phyloP scores from a whole-genome alignment of 2,888 invertebrate genomes.

The Gandaritis pyraliata region DNA sequence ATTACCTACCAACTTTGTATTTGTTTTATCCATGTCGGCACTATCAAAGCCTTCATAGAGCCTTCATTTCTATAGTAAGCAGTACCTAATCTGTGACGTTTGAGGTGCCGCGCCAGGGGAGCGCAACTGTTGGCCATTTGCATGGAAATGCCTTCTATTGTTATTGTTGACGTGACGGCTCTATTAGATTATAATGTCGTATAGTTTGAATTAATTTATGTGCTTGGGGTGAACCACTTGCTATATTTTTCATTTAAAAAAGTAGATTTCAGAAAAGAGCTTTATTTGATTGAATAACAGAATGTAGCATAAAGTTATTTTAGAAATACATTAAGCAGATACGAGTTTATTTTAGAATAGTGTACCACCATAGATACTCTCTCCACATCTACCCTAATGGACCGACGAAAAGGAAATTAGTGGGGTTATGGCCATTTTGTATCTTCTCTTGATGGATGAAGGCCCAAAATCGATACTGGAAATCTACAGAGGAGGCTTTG shows the following conservation, averaged over 20 bases:
- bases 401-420: too few relatives aligned
- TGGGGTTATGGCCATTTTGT: too few relatives aligned
- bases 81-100: slow-evolving; percentile 45
- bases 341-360: too few relatives aligned
- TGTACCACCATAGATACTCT: too few relatives aligned
- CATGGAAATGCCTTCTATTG: slow-evolving; percentile 65
- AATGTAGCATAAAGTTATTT: too few relatives aligned
- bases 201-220: slow-evolving; percentile 22
- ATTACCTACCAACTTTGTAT: slow-evolving; percentile 13
- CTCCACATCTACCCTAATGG: too few relatives aligned
- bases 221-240: not conserved
- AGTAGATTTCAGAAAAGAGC: not conserved
- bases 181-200: slow-evolving; percentile 20
- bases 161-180: slow-evolving; percentile 31
- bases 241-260: not conserved
- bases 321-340: too few relatives aligned
- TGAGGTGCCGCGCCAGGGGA: slow-evolving; percentile 72
- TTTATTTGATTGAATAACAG: too few relatives aligned
- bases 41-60: slow-evolving; percentile 67
- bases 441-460: too few relatives aligned
- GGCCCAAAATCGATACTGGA: too few relatives aligned
- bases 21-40: slow-evolving; percentile 70
- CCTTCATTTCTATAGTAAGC: slow-evolving; percentile 19
- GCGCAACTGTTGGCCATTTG: slow-evolving; percentile 62
- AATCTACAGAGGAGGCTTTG: too few relatives aligned